Percentiles rank a stretch among this genome's conserved stretches.
Conservation (phyloP, 2,113 vertebrate species). For the Pollimyrus isidori region DNA sequence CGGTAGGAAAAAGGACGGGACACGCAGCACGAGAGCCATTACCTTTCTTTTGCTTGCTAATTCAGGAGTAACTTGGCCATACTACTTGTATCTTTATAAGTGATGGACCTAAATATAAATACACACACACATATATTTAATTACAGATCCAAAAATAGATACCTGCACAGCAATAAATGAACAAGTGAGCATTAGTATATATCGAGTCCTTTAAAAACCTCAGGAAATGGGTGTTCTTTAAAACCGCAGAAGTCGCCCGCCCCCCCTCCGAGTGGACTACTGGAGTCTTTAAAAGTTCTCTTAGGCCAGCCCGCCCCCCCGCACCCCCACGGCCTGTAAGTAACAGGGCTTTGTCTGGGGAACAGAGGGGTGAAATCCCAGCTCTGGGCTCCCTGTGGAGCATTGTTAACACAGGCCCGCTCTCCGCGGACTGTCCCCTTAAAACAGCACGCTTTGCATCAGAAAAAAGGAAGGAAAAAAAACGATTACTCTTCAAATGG, state of each 20-base stretch:
- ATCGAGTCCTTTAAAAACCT: slow-evolving; percentile 6
- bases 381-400: slow-evolving; percentile 62
- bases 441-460: slow-evolving; percentile 67
- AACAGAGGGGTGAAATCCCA: slow-evolving; percentile 51
- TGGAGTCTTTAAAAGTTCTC: slow-evolving; percentile 25
- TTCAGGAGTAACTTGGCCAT: neutral
- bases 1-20: slow-evolving; percentile 46
- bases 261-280: slow-evolving; percentile 7
- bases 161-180: neutral
- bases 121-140: neutral
- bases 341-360: slow-evolving; percentile 61
- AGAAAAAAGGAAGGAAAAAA: slow-evolving; percentile 61
- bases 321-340: slow-evolving; percentile 50
- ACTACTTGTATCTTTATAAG: neutral
- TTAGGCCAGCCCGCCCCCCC: slow-evolving; percentile 31
- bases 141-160: neutral
- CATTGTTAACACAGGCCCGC: slow-evolving; percentile 68
- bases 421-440: slow-evolving; percentile 46
- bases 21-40: neutral
- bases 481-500: slow-evolving; percentile 67
- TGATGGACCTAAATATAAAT: neutral
- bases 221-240: slow-evolving; percentile 45
- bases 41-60: neutral
- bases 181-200: neutral
- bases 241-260: slow-evolving; percentile 38